phyloP scores from a whole-genome alignment of 2,888 invertebrate genomes.

The Luperina testacea region DNA sequence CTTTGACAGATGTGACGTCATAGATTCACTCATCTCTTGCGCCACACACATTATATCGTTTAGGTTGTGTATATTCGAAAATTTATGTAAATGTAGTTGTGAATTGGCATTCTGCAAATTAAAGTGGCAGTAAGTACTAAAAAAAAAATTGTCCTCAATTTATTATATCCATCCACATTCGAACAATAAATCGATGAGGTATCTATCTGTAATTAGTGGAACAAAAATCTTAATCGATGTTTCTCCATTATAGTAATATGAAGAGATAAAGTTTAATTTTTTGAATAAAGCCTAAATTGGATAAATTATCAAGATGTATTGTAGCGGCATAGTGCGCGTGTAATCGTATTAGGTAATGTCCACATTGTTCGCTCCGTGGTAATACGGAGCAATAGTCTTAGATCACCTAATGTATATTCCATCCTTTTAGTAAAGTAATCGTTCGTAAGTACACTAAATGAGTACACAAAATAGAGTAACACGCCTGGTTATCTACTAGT shows the following conservation, averaged over 20 bases:
- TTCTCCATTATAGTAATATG: slow-evolving; percentile 65
- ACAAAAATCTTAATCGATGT: slow-evolving; percentile 64
- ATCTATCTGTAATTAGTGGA: slow-evolving; percentile 75
- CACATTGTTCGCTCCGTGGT: slow-evolving; percentile 74
- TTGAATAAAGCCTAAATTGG: slow-evolving; percentile 72
- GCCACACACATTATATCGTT: slow-evolving; percentile 76
- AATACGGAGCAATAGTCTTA: slow-evolving; percentile 79
- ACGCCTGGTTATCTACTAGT: slow-evolving; percentile 84
- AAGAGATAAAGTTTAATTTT: slow-evolving; percentile 62
- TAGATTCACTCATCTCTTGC: slow-evolving; percentile 75
- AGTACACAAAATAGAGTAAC: slow-evolving; percentile 85
- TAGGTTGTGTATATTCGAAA: slow-evolving; percentile 83
- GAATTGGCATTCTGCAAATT: slow-evolving; percentile 80
- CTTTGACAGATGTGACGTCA: slow-evolving; percentile 56
- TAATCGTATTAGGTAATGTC: slow-evolving; percentile 78
- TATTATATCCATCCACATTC: slow-evolving; percentile 88
- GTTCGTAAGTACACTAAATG: slow-evolving; percentile 86
- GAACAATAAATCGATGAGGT: slow-evolving; percentile 85
- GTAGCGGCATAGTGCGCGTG: slow-evolving; percentile 81
- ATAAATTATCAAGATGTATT: slow-evolving; percentile 78
- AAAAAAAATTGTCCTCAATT: slow-evolving; percentile 81
- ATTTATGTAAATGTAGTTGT: slow-evolving; percentile 78
- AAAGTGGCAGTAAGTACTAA: slow-evolving; percentile 74
- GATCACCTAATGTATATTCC: slow-evolving; percentile 90
- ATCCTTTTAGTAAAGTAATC: slow-evolving; percentile 87